These are phyloP conservation scores for Trochalopteron elliotii DNA, from an alignment of 2,113 vertebrate genomes.

Conservation along the genomic window DNA sequence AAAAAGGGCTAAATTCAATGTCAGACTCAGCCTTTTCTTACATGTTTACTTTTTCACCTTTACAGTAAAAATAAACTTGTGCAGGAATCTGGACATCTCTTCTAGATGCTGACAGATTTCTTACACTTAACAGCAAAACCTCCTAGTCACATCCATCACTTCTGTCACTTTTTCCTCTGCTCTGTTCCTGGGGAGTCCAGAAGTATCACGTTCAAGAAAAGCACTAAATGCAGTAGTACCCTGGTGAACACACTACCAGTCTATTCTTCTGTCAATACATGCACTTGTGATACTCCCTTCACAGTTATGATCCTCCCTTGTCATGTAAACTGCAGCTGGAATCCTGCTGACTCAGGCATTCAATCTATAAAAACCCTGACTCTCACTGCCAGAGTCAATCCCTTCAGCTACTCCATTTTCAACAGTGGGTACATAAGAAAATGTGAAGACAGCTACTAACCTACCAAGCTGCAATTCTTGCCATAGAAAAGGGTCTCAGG, in stretches of 20 bases:
- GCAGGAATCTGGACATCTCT: not conserved
- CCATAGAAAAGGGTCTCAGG: not conserved
- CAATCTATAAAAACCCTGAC: not conserved
- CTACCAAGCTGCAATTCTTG: not conserved
- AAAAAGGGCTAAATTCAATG: not conserved
- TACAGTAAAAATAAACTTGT: not conserved
- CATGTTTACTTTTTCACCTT: not conserved
- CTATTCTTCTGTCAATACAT: not conserved
- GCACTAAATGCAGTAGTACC: not conserved
- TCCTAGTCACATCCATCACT: not conserved
- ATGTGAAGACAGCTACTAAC: not conserved
- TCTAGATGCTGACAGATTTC: not conserved
- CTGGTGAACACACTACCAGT: not conserved
- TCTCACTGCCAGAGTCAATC: not conserved
- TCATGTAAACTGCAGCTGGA: not conserved
- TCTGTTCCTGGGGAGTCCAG: not conserved
- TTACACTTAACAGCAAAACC: not conserved
- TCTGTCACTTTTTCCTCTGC: not conserved
- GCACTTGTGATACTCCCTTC: not conserved
- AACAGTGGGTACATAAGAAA: not conserved
- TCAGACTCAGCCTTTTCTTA: not conserved
- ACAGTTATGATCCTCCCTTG: not conserved
- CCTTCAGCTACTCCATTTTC: not conserved
- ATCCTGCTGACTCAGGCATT: conserved; percentile 41
- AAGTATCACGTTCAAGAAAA: not conserved